Percentiles rank a stretch among this genome's conserved stretches.
Evolutionary conservation across 1,140 invertebrate genomes (phyloP).

Genomic region (Saccostrea glomerata): DNA sequence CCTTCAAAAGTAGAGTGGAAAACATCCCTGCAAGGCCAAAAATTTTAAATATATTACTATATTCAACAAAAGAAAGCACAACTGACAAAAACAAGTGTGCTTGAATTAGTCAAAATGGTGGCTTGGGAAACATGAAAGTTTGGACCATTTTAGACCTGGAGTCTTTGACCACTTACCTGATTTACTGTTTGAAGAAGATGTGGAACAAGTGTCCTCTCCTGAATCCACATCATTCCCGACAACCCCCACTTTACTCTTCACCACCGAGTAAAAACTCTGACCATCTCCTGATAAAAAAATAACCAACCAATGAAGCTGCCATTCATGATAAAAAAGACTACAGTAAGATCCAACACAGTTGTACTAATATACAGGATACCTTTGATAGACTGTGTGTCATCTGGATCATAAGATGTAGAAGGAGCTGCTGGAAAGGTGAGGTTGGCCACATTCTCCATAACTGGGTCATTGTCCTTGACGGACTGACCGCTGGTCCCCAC

Average conservation of each 20-base stretch:
- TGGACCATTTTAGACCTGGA: no score
- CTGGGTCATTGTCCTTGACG: background rate
- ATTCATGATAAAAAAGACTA: background rate
- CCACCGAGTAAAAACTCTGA: conserved; percentile 17
- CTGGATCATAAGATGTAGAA: conserved; percentile 5
- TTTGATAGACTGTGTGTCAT: conserved; percentile 27
- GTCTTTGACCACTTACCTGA: background rate
- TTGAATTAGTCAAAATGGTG: no score
- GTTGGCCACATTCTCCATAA: conserved; percentile 8
- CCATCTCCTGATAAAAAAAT: background rate
- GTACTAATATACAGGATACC: background rate
- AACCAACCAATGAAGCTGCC: background rate
- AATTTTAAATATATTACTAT: background rate
- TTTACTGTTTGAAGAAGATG: background rate
- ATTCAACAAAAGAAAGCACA: background rate
- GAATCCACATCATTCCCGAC: conserved; percentile 18
- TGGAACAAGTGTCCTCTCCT: background rate
- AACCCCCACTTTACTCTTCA: background rate
- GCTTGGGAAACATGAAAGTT: no score
- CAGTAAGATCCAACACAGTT: background rate
- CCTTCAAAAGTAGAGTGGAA: conserved; percentile 49
- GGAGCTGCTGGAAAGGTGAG: conserved; percentile 2
- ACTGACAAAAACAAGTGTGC: no score
- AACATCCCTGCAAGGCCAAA: conserved; percentile 43
- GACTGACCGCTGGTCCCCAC: conserved; percentile 58